These are phyloP conservation scores for Carterocephalus palaemon DNA, from an alignment of 2,888 invertebrate species.

Conservation along the genomic window DNA sequence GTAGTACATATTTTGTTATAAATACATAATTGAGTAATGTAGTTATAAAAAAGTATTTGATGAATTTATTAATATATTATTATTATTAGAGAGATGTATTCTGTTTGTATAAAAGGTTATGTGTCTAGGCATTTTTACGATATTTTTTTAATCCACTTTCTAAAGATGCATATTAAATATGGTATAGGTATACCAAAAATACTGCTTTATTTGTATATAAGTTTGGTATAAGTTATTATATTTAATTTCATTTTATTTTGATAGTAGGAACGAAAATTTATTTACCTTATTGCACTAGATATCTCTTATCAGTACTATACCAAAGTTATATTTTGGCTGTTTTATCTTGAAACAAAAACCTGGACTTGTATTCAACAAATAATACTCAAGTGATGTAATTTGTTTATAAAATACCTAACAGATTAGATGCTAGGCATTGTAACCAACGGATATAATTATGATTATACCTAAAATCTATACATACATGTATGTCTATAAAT, in stretches of 20 bases:
- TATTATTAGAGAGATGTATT: constrained; percentile 15
- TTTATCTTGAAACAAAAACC: constrained; percentile 8
- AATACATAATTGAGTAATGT: constrained; percentile 11
- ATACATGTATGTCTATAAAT: too few relatives aligned
- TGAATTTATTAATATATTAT: constrained; percentile 24
- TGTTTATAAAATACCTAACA: too few relatives aligned
- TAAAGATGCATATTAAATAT: constrained; percentile 33
- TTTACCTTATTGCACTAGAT: constrained; percentile 10
- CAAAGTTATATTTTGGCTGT: constrained; percentile 22
- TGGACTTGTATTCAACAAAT: constrained; percentile 6
- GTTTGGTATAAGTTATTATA: constrained; percentile 34
- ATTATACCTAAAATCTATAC: too few relatives aligned
- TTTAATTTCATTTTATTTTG: constrained; percentile 25
- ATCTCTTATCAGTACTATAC: constrained; percentile 13
- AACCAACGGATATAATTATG: too few relatives aligned
- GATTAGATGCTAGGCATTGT: too few relatives aligned
- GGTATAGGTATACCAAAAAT: constrained; percentile 39
- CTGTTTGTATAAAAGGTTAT: constrained; percentile 23
- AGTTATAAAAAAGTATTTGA: constrained; percentile 22
- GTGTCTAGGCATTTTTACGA: constrained; percentile 17
- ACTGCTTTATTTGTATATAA: constrained; percentile 41
- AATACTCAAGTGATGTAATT: constrained; percentile 11
- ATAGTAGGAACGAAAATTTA: constrained; percentile 19
- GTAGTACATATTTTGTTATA: constrained; percentile 18
- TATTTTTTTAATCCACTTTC: constrained; percentile 22